Conservation (phyloP, 2,113 vertebrate species). For the Malurus melanocephalus region DNA sequence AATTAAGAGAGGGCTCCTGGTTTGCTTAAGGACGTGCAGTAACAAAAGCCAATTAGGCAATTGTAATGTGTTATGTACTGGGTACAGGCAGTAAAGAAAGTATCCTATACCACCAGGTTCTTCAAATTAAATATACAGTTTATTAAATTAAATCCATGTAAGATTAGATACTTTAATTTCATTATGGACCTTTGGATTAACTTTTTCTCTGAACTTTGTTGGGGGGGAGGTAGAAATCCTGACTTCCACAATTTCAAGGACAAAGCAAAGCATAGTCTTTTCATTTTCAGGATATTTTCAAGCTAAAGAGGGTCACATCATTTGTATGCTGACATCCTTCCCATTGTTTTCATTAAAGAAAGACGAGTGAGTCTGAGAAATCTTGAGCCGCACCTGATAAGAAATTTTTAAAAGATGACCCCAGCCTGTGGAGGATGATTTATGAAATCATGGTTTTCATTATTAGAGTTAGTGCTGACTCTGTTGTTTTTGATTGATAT, state of each 20-base stretch:
- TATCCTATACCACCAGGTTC: not conserved
- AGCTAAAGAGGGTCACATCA: constrained; percentile 61
- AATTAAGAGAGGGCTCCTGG: not conserved
- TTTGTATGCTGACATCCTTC: constrained; percentile 72
- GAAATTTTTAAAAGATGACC: constrained; percentile 72
- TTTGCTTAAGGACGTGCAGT: not conserved
- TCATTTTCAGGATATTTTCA: constrained; percentile 46
- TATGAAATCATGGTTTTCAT: constrained; percentile 81
- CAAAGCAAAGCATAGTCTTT: constrained; percentile 35
- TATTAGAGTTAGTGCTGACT: constrained; percentile 76
- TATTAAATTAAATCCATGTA: constrained; percentile 41
- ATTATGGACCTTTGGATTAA: not conserved
- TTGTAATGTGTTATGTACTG: not conserved
- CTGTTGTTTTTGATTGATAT: constrained; percentile 79
- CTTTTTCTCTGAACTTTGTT: not conserved
- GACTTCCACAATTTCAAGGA: constrained; percentile 63
- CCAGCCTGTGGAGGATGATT: constrained; percentile 73
- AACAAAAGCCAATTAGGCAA: constrained; percentile 8
- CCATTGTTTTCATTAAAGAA: constrained; percentile 77
- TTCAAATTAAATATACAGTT: constrained; percentile 55
- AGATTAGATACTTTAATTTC: not conserved
- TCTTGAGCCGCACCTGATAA: constrained; percentile 71
- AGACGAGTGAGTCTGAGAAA: constrained; percentile 65
- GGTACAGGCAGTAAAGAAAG: constrained; percentile 9
- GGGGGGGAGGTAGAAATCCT: not conserved